A percentile compares a stretch with the other conserved stretches of the same genome.
Evolutionary conservation across 2,797 vertebrate species (phyloP).

Genomic region (Gadopsis marmoratus): DNA sequence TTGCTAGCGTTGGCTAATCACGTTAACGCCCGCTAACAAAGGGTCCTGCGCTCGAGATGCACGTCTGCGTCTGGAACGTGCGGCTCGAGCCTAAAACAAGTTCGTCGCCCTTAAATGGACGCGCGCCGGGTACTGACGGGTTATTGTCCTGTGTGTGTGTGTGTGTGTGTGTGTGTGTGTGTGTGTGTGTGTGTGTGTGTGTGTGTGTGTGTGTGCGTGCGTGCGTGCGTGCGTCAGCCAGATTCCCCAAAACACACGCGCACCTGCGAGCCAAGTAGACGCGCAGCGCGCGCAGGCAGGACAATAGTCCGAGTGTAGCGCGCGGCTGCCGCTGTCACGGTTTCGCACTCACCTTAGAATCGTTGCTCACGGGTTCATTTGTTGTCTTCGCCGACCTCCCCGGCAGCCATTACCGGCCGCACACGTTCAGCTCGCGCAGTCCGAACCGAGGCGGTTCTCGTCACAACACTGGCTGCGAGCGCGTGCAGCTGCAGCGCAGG

Average conservation of each 20-base stretch:
- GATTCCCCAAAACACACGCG: slow-evolving; percentile 38
- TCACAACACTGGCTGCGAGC: slow-evolving; percentile 63
- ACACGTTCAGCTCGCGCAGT: slow-evolving; percentile 61
- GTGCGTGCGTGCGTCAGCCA: slow-evolving; percentile 17
- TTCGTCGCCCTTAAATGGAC: not conserved
- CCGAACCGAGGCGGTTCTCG: too few relatives aligned
- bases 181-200: slow-evolving; percentile 4
- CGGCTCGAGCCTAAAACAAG: not conserved
- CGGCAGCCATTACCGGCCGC: slow-evolving; percentile 84
- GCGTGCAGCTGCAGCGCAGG: slow-evolving; percentile 67
- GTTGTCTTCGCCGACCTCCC: slow-evolving; percentile 75
- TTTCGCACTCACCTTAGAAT: slow-evolving; percentile 64
- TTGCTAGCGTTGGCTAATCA: slow-evolving; percentile 67
- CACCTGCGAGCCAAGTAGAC: slow-evolving; percentile 54
- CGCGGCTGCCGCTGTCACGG: not conserved
- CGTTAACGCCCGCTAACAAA: slow-evolving; percentile 80
- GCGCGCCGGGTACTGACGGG: slow-evolving; percentile 49
- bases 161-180: slow-evolving; percentile 3
- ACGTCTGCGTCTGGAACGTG: not conserved
- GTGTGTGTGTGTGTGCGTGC: not conserved
- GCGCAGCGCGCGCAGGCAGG: slow-evolving; percentile 17
- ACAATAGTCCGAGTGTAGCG: slow-evolving; percentile 13
- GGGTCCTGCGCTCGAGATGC: slow-evolving; percentile 47
- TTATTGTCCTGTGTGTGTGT: slow-evolving; percentile 63
- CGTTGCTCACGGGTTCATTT: slow-evolving; percentile 71